Percentiles rank a stretch among this genome's conserved stretches.
Conservation (phyloP, 1,140 invertebrate genomes). For the Hylyphantes graminicola region DNA sequence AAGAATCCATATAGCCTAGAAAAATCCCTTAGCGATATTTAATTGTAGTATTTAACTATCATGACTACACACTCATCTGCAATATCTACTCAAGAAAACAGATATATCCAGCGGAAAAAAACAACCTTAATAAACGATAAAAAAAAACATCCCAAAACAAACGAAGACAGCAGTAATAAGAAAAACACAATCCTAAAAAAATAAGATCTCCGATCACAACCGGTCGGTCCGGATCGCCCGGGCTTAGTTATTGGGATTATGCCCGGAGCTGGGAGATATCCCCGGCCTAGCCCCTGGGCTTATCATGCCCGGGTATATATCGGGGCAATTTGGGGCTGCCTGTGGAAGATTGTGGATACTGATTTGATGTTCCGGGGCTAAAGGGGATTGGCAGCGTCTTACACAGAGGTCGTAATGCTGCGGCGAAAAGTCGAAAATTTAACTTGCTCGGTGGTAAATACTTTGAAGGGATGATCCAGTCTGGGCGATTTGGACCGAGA, state of each 20-base stretch:
- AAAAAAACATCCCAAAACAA: constrained; percentile 12
- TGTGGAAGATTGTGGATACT: constrained; percentile 58
- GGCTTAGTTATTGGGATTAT: constrained; percentile 52
- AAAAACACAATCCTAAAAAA: constrained; percentile 12
- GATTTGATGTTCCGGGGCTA: constrained; percentile 57
- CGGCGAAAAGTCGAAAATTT: constrained; percentile 54
- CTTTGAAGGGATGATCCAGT: constrained; percentile 4
- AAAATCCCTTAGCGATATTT: too few species aligned
- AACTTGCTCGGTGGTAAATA: constrained; percentile 50
- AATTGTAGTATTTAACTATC: too few species aligned
- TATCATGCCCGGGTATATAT: constrained; percentile 57
- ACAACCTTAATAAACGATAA: not conserved
- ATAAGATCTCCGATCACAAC: constrained; percentile 26
- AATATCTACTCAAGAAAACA: constrained; percentile 36
- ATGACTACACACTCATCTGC: constrained; percentile 28
- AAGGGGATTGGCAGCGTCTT: constrained; percentile 51
- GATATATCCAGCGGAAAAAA: constrained; percentile 30
- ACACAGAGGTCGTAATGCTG: constrained; percentile 52
- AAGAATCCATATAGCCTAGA: not conserved
- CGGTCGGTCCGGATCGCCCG: constrained; percentile 21
- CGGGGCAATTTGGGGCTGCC: constrained; percentile 46
- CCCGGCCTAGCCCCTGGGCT: constrained; percentile 46
- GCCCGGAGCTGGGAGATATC: constrained; percentile 53
- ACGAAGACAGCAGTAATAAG: not conserved
- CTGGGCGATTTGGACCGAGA: constrained; percentile 3